These are phyloP conservation scores for Drosophila merina DNA, from an alignment of 2,888 invertebrate genomes.

Conservation along the genomic window DNA sequence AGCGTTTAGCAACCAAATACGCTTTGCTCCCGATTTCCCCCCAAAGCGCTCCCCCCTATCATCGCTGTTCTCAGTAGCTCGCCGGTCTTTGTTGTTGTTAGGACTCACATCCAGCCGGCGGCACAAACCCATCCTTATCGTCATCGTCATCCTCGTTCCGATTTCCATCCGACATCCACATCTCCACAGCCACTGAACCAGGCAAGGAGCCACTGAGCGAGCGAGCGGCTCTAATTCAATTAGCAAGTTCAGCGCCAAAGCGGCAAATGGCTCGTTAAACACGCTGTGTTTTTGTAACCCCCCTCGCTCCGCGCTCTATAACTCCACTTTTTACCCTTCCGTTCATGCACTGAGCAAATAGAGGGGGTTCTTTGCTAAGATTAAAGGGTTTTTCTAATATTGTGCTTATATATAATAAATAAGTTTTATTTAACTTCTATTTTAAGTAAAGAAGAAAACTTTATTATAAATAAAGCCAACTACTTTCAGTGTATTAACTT, in stretches of 20 bases:
- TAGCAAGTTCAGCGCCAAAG: conserved; percentile 81
- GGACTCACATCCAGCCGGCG: conserved; percentile 44
- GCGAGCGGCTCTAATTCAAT: conserved; percentile 74
- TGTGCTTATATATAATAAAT: too few relatives aligned
- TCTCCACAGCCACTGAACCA: conserved; percentile 27
- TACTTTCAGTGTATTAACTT: conserved; percentile 80
- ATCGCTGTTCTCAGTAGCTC: background rate
- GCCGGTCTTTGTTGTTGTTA: conserved; percentile 35
- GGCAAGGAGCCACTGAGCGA: conserved; percentile 31
- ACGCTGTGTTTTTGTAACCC: conserved; percentile 58
- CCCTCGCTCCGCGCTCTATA: background rate
- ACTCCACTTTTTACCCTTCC: background rate
- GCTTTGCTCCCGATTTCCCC: conserved; percentile 43
- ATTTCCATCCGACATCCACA: conserved; percentile 12
- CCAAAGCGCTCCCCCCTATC: background rate
- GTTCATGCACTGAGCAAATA: conserved; percentile 13
- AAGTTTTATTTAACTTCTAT: background rate
- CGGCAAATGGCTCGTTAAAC: conserved; percentile 79
- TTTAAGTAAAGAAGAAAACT: background rate
- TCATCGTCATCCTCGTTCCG: background rate
- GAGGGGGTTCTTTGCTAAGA: conserved; percentile 78
- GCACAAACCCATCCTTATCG: conserved; percentile 22
- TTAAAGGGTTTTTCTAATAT: too few relatives aligned
- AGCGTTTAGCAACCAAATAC: conserved; percentile 68
- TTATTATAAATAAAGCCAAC: background rate